Conservation (phyloP, 2,113 vertebrate genomes). For the Tonatia bakeri region DNA sequence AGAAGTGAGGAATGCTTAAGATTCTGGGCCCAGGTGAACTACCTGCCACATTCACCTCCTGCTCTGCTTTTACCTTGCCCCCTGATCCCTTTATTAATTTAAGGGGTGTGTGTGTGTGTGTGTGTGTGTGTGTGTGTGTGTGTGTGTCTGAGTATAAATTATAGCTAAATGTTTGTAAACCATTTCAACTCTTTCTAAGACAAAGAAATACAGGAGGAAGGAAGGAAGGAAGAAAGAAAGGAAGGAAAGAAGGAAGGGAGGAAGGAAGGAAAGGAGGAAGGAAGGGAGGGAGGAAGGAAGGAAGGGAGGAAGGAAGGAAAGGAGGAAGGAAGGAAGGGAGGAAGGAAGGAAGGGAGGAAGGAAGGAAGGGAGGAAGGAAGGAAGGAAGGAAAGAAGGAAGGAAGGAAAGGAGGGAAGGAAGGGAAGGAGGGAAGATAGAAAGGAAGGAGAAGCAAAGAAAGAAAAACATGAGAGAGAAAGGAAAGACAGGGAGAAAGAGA, state of each 20-base stretch:
- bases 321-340: background rate
- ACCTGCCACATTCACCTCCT: background rate
- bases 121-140: background rate
- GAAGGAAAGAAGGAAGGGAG: too few species aligned
- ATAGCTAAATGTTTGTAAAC: background rate
- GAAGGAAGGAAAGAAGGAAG: too few species aligned
- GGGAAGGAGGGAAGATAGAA: background rate
- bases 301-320: too few species aligned
- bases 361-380: background rate
- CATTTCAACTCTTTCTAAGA: background rate
- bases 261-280: too few species aligned
- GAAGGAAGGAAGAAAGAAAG: background rate
- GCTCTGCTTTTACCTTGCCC: background rate
- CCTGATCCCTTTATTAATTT: background rate
- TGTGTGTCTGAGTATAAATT: background rate
- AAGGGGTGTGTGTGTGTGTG: background rate
- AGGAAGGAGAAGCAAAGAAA: background rate
- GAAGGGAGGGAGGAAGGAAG: too few species aligned
- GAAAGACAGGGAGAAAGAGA: background rate
- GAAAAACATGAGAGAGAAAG: background rate
- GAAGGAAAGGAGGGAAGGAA: background rate
- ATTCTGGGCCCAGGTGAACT: too few species aligned
- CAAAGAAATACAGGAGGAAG: background rate
- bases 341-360: background rate
- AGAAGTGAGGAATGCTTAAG: background rate